Base-by-base conservation (phyloP, 2,113 vertebrate species). In the Ascaphus truei region DNA sequence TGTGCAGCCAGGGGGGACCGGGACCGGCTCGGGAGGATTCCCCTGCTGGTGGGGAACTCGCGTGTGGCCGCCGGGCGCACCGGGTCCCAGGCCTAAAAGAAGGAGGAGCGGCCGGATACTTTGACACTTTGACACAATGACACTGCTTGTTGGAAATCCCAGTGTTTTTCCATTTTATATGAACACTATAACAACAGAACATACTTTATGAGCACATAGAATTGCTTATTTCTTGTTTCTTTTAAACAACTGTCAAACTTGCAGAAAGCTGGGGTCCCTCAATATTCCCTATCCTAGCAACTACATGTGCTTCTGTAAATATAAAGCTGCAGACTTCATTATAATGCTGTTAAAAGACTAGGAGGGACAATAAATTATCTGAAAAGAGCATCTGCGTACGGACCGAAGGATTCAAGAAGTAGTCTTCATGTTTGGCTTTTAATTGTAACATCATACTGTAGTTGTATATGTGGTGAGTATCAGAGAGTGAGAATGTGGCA, bases 221-320 rank as follows among this genome's bases (percentile, higher is more conserved):
- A 23, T 63, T 63, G 52, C 43, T 68, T 68, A 47, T 68, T 57
- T 47, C 64, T 57, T 26, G 18, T 57, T 43, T 67, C 22, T 72
- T 66, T 61, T 74, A 74, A 79, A 78, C 20, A 73, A 77, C 66
- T 45, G 37, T n/a, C 41, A 60, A 71, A 73, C 20, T 79, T 66
- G 30, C 12, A 34, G 30, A 20, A 59, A 72, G 64, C 5, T 73
- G 64, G 72, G 37, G 53, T 55, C 67, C 59, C 67, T 15, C 47
- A 51, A 73, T 12, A 30, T 67, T 25, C 53, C 57, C 60, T 29
- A 73, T 25, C 71, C 45, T 80, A 0, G 0, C 74, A 83, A 78
- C 76, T 65, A 57, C 51, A 71, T 36, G 73, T 61, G 71, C 58
- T 76, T 76, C n/a, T 20, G 59, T 77, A 80, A 84, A 75, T 45